phyloP scores from a whole-genome alignment of 2,888 invertebrate species.

The Chloromyia formosa region DNA sequence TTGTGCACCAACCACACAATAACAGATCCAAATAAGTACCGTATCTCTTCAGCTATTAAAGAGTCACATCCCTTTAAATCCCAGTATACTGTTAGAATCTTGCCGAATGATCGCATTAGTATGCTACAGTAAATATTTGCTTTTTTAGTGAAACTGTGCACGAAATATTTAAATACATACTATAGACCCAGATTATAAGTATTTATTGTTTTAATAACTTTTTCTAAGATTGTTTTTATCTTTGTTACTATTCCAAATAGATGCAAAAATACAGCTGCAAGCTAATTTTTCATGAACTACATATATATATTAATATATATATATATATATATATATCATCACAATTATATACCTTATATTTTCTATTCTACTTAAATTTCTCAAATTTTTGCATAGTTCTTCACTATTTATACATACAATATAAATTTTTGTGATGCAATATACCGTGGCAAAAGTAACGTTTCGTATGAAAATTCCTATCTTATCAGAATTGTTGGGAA shows the following conservation, averaged over 20 bases:
- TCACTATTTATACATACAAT: too few relatives aligned
- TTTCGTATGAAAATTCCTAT: too few relatives aligned
- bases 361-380: too few relatives aligned
- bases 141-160: constrained; percentile 14
- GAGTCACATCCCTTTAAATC: not conserved
- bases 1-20: too few relatives aligned
- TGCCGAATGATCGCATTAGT: not conserved
- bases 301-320: too few relatives aligned
- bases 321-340: too few relatives aligned
- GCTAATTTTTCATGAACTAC: constrained; percentile 9
- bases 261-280: constrained; percentile 23
- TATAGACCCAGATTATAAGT: not conserved
- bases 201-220: constrained; percentile 12
- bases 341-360: not conserved
- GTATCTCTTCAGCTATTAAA: not conserved
- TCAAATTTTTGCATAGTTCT: too few relatives aligned
- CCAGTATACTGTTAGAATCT: not conserved
- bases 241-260: not conserved
- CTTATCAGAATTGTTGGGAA: too few relatives aligned
- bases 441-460: too few relatives aligned
- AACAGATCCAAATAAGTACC: too few relatives aligned
- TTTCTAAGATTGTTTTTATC: not conserved
- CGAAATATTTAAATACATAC: constrained; percentile 21
- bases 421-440: too few relatives aligned
- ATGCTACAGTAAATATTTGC: constrained; percentile 18